phyloP scores from a whole-genome alignment of 2,888 invertebrate genomes.

The Bursaphelenchus okinawaensis region DNA sequence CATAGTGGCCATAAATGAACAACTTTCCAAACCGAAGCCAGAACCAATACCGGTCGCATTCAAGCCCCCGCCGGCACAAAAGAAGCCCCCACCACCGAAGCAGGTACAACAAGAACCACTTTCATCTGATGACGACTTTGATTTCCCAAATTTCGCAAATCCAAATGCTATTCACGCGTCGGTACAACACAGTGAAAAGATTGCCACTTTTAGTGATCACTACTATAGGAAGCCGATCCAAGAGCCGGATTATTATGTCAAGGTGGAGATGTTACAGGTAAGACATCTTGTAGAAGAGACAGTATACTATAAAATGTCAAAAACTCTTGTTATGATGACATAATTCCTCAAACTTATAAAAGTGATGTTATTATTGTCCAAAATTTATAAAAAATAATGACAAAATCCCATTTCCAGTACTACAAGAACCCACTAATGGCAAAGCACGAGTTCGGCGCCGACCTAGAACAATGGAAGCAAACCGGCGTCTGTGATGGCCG shows the following conservation, averaged over 20 bases:
- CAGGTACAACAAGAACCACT: neutral
- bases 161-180: too few species aligned
- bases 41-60: neutral
- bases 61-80: neutral
- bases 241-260: neutral
- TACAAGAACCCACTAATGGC: neutral
- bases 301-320: too few species aligned
- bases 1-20: neutral
- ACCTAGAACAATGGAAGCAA: neutral
- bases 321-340: too few species aligned
- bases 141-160: neutral
- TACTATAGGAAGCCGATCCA: neutral
- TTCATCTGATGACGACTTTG: neutral
- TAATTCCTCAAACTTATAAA: too few species aligned
- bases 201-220: neutral
- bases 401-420: too few species aligned
- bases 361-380: too few species aligned
- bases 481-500: neutral
- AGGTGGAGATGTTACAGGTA: neutral
- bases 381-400: too few species aligned
- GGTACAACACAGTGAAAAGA: too few species aligned
- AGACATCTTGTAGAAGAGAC: too few species aligned
- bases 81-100: neutral
- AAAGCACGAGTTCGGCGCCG: neutral
- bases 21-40: neutral